phyloP scores from a whole-genome alignment of 2,888 invertebrate species.

The Clunio marinus region DNA sequence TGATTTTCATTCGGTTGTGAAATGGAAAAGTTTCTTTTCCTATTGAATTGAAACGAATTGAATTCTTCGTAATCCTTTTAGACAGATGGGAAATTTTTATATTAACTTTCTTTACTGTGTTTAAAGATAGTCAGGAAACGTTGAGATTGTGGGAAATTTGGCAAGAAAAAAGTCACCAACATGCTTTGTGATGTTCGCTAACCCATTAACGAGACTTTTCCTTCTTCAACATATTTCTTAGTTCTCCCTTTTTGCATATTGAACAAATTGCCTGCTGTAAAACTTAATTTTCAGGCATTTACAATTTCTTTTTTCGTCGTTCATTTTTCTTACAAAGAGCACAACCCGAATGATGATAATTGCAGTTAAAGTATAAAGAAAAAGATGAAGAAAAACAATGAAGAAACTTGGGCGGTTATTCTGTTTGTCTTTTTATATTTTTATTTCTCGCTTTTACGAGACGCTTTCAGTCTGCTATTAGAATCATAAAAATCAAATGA shows the following conservation, averaged over 20 bases:
- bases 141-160: too few relatives aligned
- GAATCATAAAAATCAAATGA: slow-evolving; percentile 18
- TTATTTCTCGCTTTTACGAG: not conserved
- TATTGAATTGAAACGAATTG: not conserved
- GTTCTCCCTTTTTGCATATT: slow-evolving; percentile 14
- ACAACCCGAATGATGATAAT: slow-evolving; percentile 18
- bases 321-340: not conserved
- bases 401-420: slow-evolving; percentile 3
- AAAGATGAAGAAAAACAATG: not conserved
- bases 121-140: not conserved
- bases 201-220: not conserved
- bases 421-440: too few relatives aligned
- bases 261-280: slow-evolving; percentile 8
- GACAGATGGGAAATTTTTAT: not conserved
- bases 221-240: not conserved
- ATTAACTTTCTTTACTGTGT: not conserved
- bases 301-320: too few relatives aligned
- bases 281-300: slow-evolving; percentile 22
- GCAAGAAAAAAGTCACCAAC: too few relatives aligned
- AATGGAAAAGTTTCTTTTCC: not conserved
- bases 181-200: slow-evolving; percentile 1
- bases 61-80: not conserved
- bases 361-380: not conserved
- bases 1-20: not conserved
- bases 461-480: not conserved